Evolutionary conservation across 2,888 invertebrate species (phyloP).

Genomic region (Galerucella pusilla): DNA sequence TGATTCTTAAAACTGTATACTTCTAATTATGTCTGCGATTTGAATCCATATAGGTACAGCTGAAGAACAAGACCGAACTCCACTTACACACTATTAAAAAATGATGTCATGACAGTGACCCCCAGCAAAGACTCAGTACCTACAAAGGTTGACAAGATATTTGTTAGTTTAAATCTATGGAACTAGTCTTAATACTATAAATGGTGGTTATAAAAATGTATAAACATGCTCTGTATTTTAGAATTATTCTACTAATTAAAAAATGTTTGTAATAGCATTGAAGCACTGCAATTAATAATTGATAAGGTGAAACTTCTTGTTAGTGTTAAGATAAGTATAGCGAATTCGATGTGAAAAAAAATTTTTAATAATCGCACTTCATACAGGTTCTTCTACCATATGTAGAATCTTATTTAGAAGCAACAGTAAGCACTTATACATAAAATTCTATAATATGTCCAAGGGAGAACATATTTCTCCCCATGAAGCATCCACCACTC

Average conservation of each 20-base stretch:
- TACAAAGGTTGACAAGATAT: constrained; percentile 13
- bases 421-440: too few species aligned
- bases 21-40: background rate
- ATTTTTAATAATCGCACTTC: too few species aligned
- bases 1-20: background rate
- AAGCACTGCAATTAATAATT: background rate
- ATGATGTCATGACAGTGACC: constrained; percentile 18
- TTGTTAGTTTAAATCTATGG: constrained; percentile 13
- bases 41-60: constrained; percentile 1
- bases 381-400: too few species aligned
- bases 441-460: too few species aligned
- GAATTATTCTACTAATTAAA: background rate
- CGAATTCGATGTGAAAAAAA: background rate
- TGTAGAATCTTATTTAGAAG: too few species aligned
- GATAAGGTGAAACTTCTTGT: background rate
- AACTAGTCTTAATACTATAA: constrained; percentile 15
- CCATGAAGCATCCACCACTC: too few species aligned
- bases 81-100: background rate
- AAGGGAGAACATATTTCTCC: too few species aligned
- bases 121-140: constrained; percentile 3
- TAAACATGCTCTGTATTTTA: background rate
- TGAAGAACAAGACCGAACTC: constrained; percentile 9
- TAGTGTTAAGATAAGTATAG: too few species aligned
- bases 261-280: background rate
- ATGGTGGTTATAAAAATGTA: constrained; percentile 12